phyloP scores from a whole-genome alignment of 2,113 vertebrate species.

The Echinops telfairi region DNA sequence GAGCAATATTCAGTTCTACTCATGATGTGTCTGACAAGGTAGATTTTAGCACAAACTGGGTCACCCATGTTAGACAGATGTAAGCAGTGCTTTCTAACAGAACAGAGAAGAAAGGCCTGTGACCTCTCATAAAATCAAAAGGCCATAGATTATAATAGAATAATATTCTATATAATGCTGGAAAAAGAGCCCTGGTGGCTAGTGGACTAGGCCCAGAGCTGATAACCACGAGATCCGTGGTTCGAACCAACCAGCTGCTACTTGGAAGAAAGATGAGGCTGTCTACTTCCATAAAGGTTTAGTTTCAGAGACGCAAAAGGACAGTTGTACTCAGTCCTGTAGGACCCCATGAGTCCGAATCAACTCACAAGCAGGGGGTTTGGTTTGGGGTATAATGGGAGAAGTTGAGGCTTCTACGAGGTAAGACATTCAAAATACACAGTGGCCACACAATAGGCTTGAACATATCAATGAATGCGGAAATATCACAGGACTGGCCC shows the following conservation, averaged over 20 bases:
- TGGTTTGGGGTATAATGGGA: too few relatives aligned
- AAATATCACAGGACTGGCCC: background rate
- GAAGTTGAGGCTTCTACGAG: too few relatives aligned
- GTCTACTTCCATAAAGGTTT: too few relatives aligned
- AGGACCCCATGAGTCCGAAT: too few relatives aligned
- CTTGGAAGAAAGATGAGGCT: too few relatives aligned
- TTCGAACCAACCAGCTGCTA: too few relatives aligned
- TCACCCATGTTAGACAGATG: background rate
- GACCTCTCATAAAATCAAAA: background rate
- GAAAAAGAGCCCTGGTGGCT: background rate
- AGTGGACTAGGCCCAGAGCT: too few relatives aligned
- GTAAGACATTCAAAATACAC: background rate
- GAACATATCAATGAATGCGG: background rate
- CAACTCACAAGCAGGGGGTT: too few relatives aligned
- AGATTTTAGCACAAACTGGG: background rate
- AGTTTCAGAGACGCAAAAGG: too few relatives aligned
- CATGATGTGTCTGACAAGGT: background rate
- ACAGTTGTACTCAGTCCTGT: too few relatives aligned
- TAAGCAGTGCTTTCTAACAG: background rate
- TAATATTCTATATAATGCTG: background rate
- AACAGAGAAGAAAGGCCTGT: background rate
- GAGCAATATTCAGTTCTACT: too few relatives aligned
- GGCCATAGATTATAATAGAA: background rate
- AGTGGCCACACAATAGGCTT: background rate
- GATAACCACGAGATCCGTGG: too few relatives aligned